phyloP scores from a whole-genome alignment of 2,113 vertebrate species.

The Gymnocephalus cernua region DNA sequence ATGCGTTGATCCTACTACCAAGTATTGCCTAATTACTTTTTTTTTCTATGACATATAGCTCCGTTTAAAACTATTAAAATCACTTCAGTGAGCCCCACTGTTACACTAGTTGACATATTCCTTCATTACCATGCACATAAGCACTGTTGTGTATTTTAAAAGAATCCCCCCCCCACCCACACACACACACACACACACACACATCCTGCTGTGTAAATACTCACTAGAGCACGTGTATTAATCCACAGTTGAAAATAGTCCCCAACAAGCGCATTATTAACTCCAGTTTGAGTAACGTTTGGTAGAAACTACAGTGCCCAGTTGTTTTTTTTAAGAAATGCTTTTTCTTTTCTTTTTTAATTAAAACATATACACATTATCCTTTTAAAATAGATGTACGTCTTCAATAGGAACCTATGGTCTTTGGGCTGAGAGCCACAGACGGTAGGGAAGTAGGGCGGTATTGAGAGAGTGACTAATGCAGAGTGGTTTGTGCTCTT shows the following conservation, averaged over 20 bases:
- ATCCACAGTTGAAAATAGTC: constrained; percentile 14
- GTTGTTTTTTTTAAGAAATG: background rate
- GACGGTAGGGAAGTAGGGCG: background rate
- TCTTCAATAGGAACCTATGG: background rate
- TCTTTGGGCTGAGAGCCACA: background rate
- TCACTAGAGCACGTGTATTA: background rate
- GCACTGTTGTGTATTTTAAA: background rate
- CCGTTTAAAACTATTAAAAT: background rate
- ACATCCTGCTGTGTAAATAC: background rate
- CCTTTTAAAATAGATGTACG: background rate
- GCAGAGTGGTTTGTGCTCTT: background rate
- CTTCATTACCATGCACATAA: background rate
- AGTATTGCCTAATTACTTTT: no score
- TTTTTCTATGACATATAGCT: background rate
- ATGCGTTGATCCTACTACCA: background rate
- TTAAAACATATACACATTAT: background rate
- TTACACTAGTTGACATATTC: background rate
- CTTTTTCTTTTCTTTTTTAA: background rate
- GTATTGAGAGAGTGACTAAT: background rate
- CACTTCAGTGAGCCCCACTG: no score
- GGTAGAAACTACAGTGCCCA: background rate
- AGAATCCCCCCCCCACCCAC: no score
- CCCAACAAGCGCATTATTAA: background rate
- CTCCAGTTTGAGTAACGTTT: background rate
- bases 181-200: background rate